Evolutionary conservation across 92 coral and sea anemone genomes (phyloP), one percentile per base, ranked within the genome.

Genomic region (Muricea muricata): DNA sequence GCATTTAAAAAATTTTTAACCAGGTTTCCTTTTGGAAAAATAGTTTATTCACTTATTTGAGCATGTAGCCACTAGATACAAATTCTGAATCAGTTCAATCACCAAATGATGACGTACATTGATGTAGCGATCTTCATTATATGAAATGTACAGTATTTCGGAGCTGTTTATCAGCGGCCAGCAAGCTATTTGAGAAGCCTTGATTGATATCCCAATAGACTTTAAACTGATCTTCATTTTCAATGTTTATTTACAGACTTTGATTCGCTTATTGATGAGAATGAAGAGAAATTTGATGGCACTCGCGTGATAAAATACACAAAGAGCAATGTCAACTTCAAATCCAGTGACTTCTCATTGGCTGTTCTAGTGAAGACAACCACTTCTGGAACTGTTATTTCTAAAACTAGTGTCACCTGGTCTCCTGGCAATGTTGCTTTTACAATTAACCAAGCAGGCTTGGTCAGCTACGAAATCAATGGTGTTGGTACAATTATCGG

Each of bases 201-300:
- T n/a, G n/a, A n/a, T n/a, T n/a, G n/a, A n/a, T 5, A 39, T 39
- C 45, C 45, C 45, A 39, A 11, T 39, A 11, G 45, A 5, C 45
- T 39, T 39, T 39, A 39, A 5, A 39, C 11, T 11, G 5, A 39
- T 39, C 45, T 39, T 39, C 26, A 63, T 4, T 63, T 25, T 11
- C 14, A n/a, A n/a, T n/a, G n/a, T n/a, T 63, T 68, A 1, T 0
- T 31, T 71, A 21, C 30, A 74, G 80, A 74, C 52, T 74, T 45
- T 24, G 80, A 39, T 14, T 45, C 80, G 1, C 63, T 74, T 21
- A 48, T 74, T 24, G 80, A 74, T 30, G 80, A 74, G n/a, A 74
- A 39, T 18, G 63, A 45, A 12, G 60, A 74, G 30, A 13, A 28
- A 1, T 74, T 74, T 47, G 61, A 74, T 18, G 80, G 80, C 0